A percentile compares a stretch with the other conserved stretches of the same genome.
Conservation (phyloP, 2,113 vertebrate species). For the Gallinago jamesoni region DNA sequence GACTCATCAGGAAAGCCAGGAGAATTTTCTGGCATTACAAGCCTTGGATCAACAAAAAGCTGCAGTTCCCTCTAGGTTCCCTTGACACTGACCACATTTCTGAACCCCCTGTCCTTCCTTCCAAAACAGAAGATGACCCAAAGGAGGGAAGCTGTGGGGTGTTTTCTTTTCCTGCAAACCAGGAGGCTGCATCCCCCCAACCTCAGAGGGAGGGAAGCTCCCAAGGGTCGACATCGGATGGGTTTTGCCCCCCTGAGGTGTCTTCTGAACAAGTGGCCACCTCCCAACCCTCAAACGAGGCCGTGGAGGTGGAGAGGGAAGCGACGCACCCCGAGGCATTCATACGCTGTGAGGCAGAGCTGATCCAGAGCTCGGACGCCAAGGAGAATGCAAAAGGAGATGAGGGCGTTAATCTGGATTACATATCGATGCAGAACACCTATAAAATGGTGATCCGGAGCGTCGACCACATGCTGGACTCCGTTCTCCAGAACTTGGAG, state of each 20-base stretch:
- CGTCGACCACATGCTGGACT: neutral
- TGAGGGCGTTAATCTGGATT: rapidly evolving
- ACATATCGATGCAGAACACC: rapidly evolving
- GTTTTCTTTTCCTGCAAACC: too few species aligned
- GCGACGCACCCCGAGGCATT: rapidly evolving
- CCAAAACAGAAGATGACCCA: neutral
- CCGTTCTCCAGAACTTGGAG: neutral
- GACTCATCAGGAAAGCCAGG: neutral
- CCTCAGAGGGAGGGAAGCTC: rapidly evolving
- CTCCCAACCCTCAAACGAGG: too few species aligned
- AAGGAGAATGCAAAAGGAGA: rapidly evolving
- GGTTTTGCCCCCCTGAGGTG: rapidly evolving
- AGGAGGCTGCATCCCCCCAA: rapidly evolving
- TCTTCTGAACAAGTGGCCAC: rapidly evolving
- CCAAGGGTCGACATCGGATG: rapidly evolving
- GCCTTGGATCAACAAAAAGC: rapidly evolving
- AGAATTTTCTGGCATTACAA: neutral
- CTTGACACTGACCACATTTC: rapidly evolving
- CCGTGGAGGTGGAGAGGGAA: rapidly evolving
- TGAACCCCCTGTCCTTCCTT: rapidly evolving
- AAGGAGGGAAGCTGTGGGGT: rapidly evolving
- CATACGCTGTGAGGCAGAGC: rapidly evolving
- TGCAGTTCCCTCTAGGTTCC: rapidly evolving
- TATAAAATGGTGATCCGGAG: neutral
- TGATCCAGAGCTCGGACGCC: rapidly evolving